A percentile compares a stretch with the other conserved stretches of the same genome.
phyloP scores from a whole-genome alignment of 2,888 invertebrate species.

The Pristionchus mayeri region DNA sequence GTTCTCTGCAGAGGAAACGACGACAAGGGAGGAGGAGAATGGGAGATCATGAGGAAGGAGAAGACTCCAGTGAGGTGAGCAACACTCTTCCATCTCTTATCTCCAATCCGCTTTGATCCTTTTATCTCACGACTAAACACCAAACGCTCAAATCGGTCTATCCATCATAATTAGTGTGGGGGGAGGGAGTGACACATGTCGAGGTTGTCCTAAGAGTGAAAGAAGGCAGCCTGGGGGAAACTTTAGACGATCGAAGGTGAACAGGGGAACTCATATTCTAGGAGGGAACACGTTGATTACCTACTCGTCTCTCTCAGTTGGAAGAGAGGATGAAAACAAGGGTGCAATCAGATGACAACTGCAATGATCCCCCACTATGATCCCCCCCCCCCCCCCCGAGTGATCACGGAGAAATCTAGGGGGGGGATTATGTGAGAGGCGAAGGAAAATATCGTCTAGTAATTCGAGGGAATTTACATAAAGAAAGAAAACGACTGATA shows the following conservation, averaged over 20 bases:
- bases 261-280: not conserved
- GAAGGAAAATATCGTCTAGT: not conserved
- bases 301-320: not conserved
- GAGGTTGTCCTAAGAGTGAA: constrained; percentile 12
- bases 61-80: not conserved
- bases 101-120: not conserved
- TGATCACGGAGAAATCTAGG: no score
- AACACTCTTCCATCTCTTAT: not conserved
- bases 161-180: constrained; percentile 27
- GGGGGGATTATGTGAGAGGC: no score
- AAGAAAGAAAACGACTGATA: no score
- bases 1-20: not conserved
- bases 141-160: not conserved
- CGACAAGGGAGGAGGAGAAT: constrained; percentile 14
- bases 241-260: not conserved
- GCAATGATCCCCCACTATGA: no score
- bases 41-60: not conserved
- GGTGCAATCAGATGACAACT: not conserved
- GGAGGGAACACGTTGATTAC: not conserved
- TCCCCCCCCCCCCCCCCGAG: no score
- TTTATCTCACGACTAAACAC: not conserved
- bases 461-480: not conserved
- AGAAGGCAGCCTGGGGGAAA: not conserved
- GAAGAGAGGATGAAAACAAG: not conserved
- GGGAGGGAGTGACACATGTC: not conserved